Evolutionary conservation across 2,113 vertebrate genomes (phyloP), one percentile per base, ranked within the genome.

Genomic region (Proterorhinus semilunaris): DNA sequence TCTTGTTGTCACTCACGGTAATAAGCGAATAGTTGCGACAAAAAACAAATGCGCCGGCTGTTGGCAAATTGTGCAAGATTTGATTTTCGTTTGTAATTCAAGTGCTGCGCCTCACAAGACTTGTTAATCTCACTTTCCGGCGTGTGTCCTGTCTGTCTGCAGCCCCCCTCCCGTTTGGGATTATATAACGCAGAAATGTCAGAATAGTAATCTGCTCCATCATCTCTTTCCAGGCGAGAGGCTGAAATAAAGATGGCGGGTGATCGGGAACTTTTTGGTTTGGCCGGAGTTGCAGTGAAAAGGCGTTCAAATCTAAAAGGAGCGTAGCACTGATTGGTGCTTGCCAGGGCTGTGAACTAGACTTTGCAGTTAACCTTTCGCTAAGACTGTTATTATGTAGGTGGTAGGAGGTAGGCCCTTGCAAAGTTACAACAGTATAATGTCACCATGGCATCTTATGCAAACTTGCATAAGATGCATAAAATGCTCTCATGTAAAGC

Each of bases 141-240:
- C 17, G 15, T 71, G 66, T 66, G 66, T 62, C 52, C 76, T 42
- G 53, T 66, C 68, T 27, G 52, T 46, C 68, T 65, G 13, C 52
- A 57, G 6, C 51, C 54, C 57, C 21, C 59, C 62, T 36, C 65
- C 36, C 52, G 62, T 43, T 65, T 62, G 62, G 11, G 51, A 79
- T 88, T 89, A 88, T 74, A 71, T 83, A 88, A 89, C 1, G 0
- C 68, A 67, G 46, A 82, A 76, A 74, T 78, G 69, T 75, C 64
- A 69, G 55, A 79, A 75, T 58, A 48, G 45, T 77, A 85, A 66
- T 80, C 76, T 82, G 85, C 78, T 68, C 70, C 52, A 52, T 83
- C 76, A 76, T 78, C 66, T 53, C 64, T 11, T 36, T 58, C 76
- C 62, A 71, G 62, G n/a, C n/a, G 67, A 45, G 46, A 63, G 27